Evolutionary conservation across 1,140 invertebrate genomes (phyloP), one percentile per base, ranked within the genome.

Genomic region (Tyrophagus putrescentiae): DNA sequence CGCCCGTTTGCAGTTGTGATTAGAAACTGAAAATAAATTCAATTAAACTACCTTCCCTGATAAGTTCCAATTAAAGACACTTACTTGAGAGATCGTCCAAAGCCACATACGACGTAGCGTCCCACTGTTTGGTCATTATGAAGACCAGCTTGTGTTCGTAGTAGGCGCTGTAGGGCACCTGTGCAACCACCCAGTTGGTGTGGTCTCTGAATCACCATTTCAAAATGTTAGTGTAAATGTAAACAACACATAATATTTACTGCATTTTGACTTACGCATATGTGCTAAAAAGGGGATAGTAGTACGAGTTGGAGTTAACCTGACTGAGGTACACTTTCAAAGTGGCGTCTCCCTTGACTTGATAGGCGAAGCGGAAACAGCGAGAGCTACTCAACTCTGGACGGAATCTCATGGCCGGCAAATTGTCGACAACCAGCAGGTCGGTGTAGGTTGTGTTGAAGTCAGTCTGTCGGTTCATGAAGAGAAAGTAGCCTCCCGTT

Each of bases 111-210:
- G 48, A 52, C 13, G 48, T 52, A 16, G 42, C n/a, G 36, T 52
- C 48, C 13, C 13, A 13, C 13, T 13, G n/a, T 31, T 52, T 52
- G 13, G 16, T 52, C 48, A 52, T 52, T 13, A 18, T 13, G 42
- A 52, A 52, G 42, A n/a, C 42, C n/a, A 52, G 16, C 42, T 52
- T 52, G 48, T 52, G 48, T 48, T 52, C 42, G 48, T 52, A 52
- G 48, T 52, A 52, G n/a, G 48, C 48, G 16, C 13, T 13, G 42
- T 27, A 52, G n/a, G 48, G 13, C n/a, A 48, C 42, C 36, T 52
- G 48, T 13, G 48, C 48, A n/a, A 52, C 36, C 13, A 52, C 42
- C 48, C 48, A 52, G 16, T 52, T 52, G 48, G 13, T 52, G 48
- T 52, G 48, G 18, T 13, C 13, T 39, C 36, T 39, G 21, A 13